Percentiles rank a stretch among this genome's conserved stretches.
Evolutionary conservation across 1,140 invertebrate species (phyloP).

Genomic region (Nautilus pompilius): DNA sequence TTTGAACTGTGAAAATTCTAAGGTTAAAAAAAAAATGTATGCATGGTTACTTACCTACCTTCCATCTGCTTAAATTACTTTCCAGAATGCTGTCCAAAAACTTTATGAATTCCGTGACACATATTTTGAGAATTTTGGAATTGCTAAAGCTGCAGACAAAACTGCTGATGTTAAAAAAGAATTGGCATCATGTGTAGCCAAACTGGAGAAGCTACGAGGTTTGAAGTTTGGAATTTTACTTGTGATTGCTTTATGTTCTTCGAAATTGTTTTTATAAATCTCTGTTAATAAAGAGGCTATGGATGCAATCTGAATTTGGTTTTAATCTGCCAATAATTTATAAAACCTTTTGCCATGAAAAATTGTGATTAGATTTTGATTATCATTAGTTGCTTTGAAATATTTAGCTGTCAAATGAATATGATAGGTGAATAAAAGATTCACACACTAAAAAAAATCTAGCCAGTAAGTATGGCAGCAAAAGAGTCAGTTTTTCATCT

Average conservation of each 20-base stretch:
- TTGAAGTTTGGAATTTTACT: constrained; percentile 22
- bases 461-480: too few relatives aligned
- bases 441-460: too few relatives aligned
- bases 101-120: constrained; percentile 72
- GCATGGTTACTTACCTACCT: too few relatives aligned
- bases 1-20: too few relatives aligned
- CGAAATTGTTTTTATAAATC: background rate
- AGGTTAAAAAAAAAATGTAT: too few relatives aligned
- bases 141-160: constrained; percentile 69
- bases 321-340: background rate
- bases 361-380: too few relatives aligned
- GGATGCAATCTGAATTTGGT: background rate
- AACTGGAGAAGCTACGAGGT: constrained; percentile 71
- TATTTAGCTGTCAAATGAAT: too few relatives aligned
- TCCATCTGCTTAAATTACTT: too few relatives aligned
- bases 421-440: too few relatives aligned
- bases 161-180: constrained; percentile 65
- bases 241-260: background rate
- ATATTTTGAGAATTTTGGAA: constrained; percentile 73
- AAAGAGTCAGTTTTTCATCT: too few relatives aligned
- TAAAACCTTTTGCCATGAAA: too few relatives aligned
- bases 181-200: constrained; percentile 64
- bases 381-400: too few relatives aligned
- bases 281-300: background rate
- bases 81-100: constrained; percentile 65